Percentiles rank a stretch among this genome's conserved stretches.
phyloP scores from a whole-genome alignment of 2,888 invertebrate species.

The Synergus laeviventris region DNA sequence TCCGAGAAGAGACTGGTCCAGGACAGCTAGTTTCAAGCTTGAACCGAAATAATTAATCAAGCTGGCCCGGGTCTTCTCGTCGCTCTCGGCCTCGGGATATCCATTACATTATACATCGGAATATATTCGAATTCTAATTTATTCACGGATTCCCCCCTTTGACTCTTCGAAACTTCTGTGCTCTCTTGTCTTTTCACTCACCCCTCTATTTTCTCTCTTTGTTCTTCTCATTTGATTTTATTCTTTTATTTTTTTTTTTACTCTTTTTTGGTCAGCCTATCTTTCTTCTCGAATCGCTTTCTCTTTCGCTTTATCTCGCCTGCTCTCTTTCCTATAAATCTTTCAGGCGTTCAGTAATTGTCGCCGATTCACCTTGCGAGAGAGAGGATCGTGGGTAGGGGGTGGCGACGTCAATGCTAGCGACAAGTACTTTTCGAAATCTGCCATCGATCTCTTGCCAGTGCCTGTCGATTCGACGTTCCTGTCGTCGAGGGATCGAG shows the following conservation, averaged over 20 bases:
- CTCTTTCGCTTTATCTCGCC: slow-evolving; percentile 49
- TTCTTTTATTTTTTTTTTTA: slow-evolving; percentile 24
- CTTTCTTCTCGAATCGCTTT: slow-evolving; percentile 43
- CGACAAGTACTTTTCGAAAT: slow-evolving; percentile 38
- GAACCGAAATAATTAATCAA: slow-evolving; percentile 75
- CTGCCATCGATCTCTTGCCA: slow-evolving; percentile 38
- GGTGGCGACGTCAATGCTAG: slow-evolving; percentile 3
- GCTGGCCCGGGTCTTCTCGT: slow-evolving; percentile 59
- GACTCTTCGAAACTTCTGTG: slow-evolving; percentile 60
- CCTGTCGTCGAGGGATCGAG: slow-evolving; percentile 28
- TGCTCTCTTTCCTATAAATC: slow-evolving; percentile 64
- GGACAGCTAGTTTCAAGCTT: slow-evolving; percentile 69
- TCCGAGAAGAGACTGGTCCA: slow-evolving; percentile 65
- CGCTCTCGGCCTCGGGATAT: slow-evolving; percentile 61
- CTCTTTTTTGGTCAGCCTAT: slow-evolving; percentile 30
- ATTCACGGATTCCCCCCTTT: slow-evolving; percentile 64
- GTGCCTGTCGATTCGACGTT: slow-evolving; percentile 22
- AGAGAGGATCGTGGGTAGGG: slow-evolving; percentile 1
- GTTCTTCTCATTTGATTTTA: slow-evolving; percentile 35
- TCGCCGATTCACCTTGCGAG: slow-evolving; percentile 57
- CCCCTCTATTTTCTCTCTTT: slow-evolving; percentile 20
- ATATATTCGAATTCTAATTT: slow-evolving; percentile 74
- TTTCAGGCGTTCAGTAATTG: slow-evolving; percentile 66
- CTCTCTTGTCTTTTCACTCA: slow-evolving; percentile 46
- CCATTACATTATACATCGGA: slow-evolving; percentile 74